Percentiles rank a stretch among this genome's conserved stretches.
phyloP scores from a whole-genome alignment of 2,797 vertebrate genomes.

The Tapera naevia region DNA sequence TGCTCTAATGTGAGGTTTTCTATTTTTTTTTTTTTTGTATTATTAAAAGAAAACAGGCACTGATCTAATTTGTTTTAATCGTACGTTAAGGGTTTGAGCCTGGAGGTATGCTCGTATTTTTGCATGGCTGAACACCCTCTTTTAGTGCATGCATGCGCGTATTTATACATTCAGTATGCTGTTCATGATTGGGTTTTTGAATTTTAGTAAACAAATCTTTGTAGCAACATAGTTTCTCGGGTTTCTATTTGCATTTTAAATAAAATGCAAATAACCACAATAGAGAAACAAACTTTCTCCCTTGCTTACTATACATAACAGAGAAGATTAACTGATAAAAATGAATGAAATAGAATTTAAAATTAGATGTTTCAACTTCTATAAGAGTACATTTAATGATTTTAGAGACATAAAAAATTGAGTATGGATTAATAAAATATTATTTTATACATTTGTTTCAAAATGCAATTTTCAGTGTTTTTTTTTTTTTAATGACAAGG shows the following conservation, averaged over 20 bases:
- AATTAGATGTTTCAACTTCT: not conserved
- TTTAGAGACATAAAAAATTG: not conserved
- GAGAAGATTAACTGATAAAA: not conserved
- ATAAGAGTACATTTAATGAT: not conserved
- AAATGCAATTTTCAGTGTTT: not conserved
- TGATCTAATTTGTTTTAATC: not conserved
- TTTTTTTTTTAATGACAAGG: not conserved
- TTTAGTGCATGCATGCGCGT: not conserved
- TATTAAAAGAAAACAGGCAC: not conserved
- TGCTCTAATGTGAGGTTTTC: not conserved
- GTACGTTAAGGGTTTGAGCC: not conserved
- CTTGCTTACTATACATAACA: not conserved
- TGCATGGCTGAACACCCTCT: not conserved
- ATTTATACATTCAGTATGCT: not conserved
- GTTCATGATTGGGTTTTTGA: not conserved
- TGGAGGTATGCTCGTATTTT: slow-evolving; percentile 6
- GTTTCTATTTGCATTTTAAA: not conserved
- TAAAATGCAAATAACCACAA: not conserved
- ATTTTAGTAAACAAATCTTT: not conserved
- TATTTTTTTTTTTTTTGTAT: not conserved
- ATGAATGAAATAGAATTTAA: not conserved
- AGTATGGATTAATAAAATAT: not conserved
- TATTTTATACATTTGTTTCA: not conserved
- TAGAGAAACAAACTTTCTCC: not conserved
- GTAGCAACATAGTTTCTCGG: not conserved